phyloP scores from a whole-genome alignment of 2,797 vertebrate genomes.

The Apogon talboti region DNA sequence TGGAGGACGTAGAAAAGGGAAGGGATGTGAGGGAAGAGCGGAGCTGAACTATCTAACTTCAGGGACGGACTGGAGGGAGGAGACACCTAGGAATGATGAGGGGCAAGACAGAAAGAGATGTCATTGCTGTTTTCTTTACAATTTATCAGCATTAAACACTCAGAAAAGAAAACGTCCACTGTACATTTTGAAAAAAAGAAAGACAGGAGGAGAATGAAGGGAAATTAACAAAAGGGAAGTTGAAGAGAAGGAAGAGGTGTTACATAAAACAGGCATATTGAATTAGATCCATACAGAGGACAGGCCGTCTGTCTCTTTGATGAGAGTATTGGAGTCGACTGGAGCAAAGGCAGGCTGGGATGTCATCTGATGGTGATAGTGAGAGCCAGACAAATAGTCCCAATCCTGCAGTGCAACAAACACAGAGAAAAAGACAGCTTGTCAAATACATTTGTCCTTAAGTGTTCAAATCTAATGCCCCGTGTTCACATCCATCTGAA shows the following conservation, averaged over 20 bases:
- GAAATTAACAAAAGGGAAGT: too few relatives aligned
- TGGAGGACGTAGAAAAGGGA: slow-evolving; percentile 95
- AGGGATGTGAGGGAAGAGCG: slow-evolving; percentile 93
- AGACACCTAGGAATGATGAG: slow-evolving; percentile 36
- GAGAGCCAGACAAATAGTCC: slow-evolving; percentile 91
- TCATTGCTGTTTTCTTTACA: neutral
- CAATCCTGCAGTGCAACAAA: slow-evolving; percentile 86
- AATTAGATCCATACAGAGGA: slow-evolving; percentile 54
- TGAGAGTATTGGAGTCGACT: slow-evolving; percentile 52
- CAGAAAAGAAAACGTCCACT: too few relatives aligned
- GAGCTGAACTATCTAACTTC: slow-evolving; percentile 89
- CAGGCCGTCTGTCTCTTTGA: slow-evolving; percentile 22
- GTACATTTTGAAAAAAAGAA: too few relatives aligned
- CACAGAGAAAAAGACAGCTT: neutral
- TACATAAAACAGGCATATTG: too few relatives aligned
- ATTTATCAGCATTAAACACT: neutral
- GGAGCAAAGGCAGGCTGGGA: slow-evolving; percentile 83
- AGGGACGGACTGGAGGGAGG: slow-evolving; percentile 71
- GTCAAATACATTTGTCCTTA: too few relatives aligned
- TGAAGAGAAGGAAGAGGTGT: too few relatives aligned
- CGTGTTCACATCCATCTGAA: neutral
- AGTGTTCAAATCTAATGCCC: neutral
- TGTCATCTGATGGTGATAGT: slow-evolving; percentile 91
- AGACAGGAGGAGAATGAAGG: too few relatives aligned
- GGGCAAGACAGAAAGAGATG: neutral